phyloP scores from a whole-genome alignment of 2,888 invertebrate species.

The Cantharis rufa region DNA sequence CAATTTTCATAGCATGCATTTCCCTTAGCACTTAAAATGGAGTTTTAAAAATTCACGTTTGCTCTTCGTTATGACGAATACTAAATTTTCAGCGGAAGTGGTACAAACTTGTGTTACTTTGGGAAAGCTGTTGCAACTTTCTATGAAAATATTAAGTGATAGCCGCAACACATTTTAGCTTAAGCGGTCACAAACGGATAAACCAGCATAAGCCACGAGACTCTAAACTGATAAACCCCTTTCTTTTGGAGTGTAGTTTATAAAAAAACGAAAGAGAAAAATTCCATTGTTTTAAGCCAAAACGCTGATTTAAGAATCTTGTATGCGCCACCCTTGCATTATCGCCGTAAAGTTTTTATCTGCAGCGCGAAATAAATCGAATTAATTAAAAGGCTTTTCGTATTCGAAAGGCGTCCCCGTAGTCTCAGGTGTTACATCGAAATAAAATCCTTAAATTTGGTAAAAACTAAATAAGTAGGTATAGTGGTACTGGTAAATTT shows the following conservation, averaged over 20 bases:
- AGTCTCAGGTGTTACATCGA: slow-evolving; percentile 25
- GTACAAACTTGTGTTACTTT: not conserved
- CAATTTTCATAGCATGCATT: too few species aligned
- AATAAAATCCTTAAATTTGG: not conserved
- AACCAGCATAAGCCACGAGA: not conserved
- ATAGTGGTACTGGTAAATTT: not conserved
- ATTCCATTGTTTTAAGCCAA: not conserved
- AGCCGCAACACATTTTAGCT: not conserved
- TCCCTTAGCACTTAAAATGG: too few species aligned
- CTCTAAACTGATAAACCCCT: not conserved
- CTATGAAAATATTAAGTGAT: not conserved
- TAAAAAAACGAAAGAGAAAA: not conserved
- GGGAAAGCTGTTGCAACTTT: not conserved
- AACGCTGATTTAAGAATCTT: slow-evolving; percentile 16
- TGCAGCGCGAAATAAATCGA: slow-evolving; percentile 20
- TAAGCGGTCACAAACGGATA: not conserved
- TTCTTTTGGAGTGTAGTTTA: not conserved
- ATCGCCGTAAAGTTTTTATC: slow-evolving; percentile 17
- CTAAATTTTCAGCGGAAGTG: not conserved
- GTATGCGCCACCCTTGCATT: slow-evolving; percentile 27
- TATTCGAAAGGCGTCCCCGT: slow-evolving; percentile 22
- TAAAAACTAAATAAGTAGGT: not conserved
- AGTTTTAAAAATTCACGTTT: too few species aligned
- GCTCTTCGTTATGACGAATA: too few species aligned
- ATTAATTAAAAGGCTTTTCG: slow-evolving; percentile 24